Percentiles rank a stretch among this genome's conserved stretches.
phyloP scores from a whole-genome alignment of 2,888 invertebrate species.

The Drosophila yooni region DNA sequence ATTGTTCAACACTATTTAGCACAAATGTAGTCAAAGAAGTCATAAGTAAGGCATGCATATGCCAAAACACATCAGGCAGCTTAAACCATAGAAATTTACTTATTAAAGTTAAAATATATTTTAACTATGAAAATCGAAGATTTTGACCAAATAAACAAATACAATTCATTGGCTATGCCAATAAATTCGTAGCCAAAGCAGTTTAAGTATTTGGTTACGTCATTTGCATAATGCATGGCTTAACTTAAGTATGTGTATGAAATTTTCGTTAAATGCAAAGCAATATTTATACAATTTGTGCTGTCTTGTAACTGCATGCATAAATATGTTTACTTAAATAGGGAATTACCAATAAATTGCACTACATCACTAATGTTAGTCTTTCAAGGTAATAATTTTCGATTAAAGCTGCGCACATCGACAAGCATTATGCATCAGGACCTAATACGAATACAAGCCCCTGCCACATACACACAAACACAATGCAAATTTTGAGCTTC shows the following conservation, averaged over 20 bases:
- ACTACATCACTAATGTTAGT: conserved; percentile 35
- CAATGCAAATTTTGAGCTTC: conserved; percentile 47
- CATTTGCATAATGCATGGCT: conserved; percentile 3
- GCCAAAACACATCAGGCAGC: not conserved
- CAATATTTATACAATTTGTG: conserved; percentile 32
- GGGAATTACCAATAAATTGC: conserved; percentile 43
- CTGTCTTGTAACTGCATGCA: conserved; percentile 16
- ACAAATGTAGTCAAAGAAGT: not conserved
- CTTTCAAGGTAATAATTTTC: conserved; percentile 59
- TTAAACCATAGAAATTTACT: not conserved
- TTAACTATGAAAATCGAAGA: not conserved
- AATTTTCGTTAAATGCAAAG: conserved; percentile 8
- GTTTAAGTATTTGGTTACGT: conserved; percentile 7
- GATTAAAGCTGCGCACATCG: conserved; percentile 51
- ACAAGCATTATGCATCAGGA: conserved; percentile 40
- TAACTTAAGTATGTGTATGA: not conserved
- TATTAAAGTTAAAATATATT: not conserved
- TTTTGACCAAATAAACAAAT: not conserved
- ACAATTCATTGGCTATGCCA: not conserved
- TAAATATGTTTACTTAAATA: conserved; percentile 29
- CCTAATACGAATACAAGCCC: conserved; percentile 23
- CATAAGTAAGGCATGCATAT: not conserved
- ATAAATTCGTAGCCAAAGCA: not conserved
- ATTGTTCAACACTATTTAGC: no score
- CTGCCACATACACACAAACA: not conserved